Base-by-base conservation (phyloP, 1,140 invertebrate genomes). In the Polypedilum vanderplanki region DNA sequence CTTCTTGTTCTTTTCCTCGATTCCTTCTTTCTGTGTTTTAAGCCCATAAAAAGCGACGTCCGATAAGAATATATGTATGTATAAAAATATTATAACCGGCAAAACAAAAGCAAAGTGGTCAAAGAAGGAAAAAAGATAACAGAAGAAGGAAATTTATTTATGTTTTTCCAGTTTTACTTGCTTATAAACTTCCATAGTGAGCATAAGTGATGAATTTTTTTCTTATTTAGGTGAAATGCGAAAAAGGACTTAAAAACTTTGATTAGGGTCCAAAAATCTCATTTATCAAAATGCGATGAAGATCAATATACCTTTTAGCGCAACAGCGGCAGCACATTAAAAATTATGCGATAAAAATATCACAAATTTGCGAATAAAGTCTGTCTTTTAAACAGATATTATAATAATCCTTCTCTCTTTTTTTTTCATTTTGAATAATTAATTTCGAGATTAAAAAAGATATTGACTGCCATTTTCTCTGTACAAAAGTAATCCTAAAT, bases 401-500 rank as follows among this genome's bases (percentile, higher is more conserved):
- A 70, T 18, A 20, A 70, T 70, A 5, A 18, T 18, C 65, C 9
- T 9, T 4, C 65, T 18, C 17, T 20, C 65, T 3, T 9, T 4
- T 17, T 18, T 12, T 20, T n/a, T 18, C 65, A 20, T 18, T 10
- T 9, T 18, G 65, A 70, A 70, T 70, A 70, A 70, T 70, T 70
- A 70, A 70, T 70, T 70, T 10, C 9, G 18, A 70, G 65, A 70
- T 70, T 70, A 20, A 70, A 9, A 70, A 70, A 57, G 12, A 57
- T 4, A 15, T 4, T n/a, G 10, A 70, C 2, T 20, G 65, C 15
- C 4, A 18, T 9, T 57, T 12, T 57, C n/a, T 70, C 18, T n/a
- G 65, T 5, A n/a, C 17, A 70, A n/a, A 70, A 70, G 65, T 70
- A 70, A 70, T 70, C 65, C 65, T 17, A 70, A 70, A 70, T 20